Percentiles rank a stretch among this genome's conserved stretches.
Conservation (phyloP, 2,797 vertebrate species). For the Sebastes reedi region DNA sequence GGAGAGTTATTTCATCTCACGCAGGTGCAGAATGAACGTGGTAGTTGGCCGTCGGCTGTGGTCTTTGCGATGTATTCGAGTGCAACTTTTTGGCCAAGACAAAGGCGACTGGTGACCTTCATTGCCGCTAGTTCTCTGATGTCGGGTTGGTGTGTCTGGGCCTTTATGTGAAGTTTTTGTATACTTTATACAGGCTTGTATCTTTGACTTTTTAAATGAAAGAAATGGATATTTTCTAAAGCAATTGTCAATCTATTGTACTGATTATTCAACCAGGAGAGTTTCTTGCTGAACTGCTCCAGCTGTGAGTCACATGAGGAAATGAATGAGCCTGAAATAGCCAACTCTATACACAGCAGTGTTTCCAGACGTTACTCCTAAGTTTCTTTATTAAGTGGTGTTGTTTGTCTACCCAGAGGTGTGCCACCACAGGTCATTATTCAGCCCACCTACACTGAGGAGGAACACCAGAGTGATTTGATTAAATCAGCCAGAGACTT, state of each 20-base stretch:
- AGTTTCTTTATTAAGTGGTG: not conserved
- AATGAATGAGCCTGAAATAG: not conserved
- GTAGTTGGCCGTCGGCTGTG: no score
- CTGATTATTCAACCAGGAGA: not conserved
- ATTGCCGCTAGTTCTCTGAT: no score
- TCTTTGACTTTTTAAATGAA: not conserved
- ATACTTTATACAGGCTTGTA: no score
- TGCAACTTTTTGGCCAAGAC: no score
- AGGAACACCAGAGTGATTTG: not conserved
- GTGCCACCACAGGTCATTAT: constrained; percentile 1
- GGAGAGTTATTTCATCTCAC: no score
- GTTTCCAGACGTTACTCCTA: not conserved
- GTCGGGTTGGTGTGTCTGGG: no score
- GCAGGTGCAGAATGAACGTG: no score
- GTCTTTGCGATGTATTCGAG: no score
- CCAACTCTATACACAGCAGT: not conserved
- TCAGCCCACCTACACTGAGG: not conserved
- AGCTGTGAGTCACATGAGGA: not conserved
- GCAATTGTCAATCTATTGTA: not conserved
- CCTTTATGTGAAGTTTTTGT: no score
- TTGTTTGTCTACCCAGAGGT: not conserved
- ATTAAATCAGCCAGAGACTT: not conserved
- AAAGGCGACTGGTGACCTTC: no score
- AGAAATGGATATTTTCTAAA: not conserved
- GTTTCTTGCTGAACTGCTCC: not conserved